Evolutionary conservation across 2,888 invertebrate species (phyloP).

Genomic region (Agrochola lychnidis): DNA sequence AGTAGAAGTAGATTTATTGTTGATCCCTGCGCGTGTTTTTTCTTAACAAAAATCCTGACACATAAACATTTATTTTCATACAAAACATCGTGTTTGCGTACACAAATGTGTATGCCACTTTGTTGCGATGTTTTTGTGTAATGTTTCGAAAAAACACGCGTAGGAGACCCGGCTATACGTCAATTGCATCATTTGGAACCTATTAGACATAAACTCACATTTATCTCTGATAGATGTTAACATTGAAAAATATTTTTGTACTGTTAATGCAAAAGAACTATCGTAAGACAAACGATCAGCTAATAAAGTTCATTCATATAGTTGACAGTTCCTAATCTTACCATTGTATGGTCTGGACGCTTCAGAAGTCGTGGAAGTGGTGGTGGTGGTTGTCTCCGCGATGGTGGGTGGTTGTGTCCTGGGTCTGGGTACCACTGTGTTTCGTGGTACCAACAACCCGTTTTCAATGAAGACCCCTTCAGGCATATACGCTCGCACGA

Average conservation of each 20-base stretch:
- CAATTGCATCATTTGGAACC: background rate
- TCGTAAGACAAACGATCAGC: constrained; percentile 40
- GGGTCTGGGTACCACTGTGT: constrained; percentile 58
- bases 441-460: constrained; percentile 72
- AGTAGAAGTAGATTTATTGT: constrained; percentile 44
- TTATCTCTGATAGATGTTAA: background rate
- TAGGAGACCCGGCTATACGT: background rate
- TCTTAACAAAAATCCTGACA: too few relatives aligned
- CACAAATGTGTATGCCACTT: too few relatives aligned
- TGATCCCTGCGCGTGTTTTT: constrained; percentile 1
- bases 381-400: constrained; percentile 58
- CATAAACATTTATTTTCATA: too few relatives aligned
- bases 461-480: constrained; percentile 85
- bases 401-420: constrained; percentile 65
- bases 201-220: background rate
- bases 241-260: background rate
- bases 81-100: too few relatives aligned
- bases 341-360: constrained; percentile 78
- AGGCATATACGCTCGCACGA: constrained; percentile 93
- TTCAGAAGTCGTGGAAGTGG: constrained; percentile 59
- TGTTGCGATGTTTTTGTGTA: too few relatives aligned
- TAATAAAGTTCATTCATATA: background rate
- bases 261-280: background rate
- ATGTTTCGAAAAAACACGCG: too few relatives aligned
- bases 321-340: constrained; percentile 73